Conservation (phyloP, 2,888 invertebrate species). For the Macrosiphum euphorbiae region DNA sequence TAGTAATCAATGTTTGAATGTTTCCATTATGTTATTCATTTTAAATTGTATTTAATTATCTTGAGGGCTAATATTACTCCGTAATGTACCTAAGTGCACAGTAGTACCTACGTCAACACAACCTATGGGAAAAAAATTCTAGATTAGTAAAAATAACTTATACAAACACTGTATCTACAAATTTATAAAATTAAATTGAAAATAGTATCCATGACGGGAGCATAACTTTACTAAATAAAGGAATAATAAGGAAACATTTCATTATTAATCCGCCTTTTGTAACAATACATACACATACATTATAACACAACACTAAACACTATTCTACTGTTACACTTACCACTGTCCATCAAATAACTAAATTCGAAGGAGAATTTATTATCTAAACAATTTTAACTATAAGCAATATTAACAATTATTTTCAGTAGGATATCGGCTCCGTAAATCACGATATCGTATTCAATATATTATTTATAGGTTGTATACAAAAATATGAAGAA, state of each 20-base stretch:
- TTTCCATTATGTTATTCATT: background rate
- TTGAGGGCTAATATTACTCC: background rate
- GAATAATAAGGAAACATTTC: background rate
- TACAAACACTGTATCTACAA: background rate
- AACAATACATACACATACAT: background rate
- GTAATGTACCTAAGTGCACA: background rate
- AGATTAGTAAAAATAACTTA: background rate
- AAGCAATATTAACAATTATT: no score
- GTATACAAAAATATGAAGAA: no score
- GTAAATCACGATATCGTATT: no score
- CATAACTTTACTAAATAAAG: background rate
- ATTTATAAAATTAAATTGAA: background rate
- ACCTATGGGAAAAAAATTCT: background rate
- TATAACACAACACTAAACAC: no score
- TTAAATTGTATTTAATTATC: background rate
- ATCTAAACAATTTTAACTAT: no score
- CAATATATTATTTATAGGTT: no score
- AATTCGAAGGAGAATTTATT: no score
- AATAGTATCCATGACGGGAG: background rate
- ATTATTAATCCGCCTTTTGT: background rate
- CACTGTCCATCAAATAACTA: no score
- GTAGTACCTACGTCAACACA: background rate
- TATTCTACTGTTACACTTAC: no score
- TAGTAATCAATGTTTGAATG: background rate
- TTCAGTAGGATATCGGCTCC: no score